Conservation (phyloP, 2,888 invertebrate genomes). For the Drosophila paramelanica region DNA sequence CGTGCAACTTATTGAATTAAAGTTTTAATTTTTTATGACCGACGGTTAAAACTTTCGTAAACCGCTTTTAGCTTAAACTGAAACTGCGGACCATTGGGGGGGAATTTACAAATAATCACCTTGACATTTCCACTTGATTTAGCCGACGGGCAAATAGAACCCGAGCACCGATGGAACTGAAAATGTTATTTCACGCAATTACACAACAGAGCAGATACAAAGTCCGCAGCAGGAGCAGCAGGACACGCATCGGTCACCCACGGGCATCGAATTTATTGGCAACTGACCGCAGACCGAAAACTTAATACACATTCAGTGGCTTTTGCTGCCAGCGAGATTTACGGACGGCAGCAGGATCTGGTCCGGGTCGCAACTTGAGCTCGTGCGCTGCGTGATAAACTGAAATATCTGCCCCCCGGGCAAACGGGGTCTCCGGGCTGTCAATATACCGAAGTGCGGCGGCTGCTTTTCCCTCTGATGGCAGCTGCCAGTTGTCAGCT, state of each 20-base stretch:
- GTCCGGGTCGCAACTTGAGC: slow-evolving; percentile 30
- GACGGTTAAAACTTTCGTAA: background rate
- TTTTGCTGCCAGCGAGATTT: slow-evolving; percentile 51
- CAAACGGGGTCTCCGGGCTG: slow-evolving; percentile 19
- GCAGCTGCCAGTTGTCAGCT: slow-evolving; percentile 27
- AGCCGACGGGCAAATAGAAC: slow-evolving; percentile 14
- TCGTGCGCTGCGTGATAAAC: slow-evolving; percentile 37
- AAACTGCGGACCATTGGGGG: slow-evolving; percentile 3
- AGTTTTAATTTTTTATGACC: slow-evolving; percentile 30
- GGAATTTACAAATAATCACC: slow-evolving; percentile 50
- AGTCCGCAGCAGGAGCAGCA: slow-evolving; percentile 8
- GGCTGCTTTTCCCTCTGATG: slow-evolving; percentile 8
- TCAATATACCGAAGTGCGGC: background rate
- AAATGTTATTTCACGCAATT: slow-evolving; percentile 49
- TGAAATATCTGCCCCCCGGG: slow-evolving; percentile 44
- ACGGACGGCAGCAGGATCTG: slow-evolving; percentile 24
- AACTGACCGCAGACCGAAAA: slow-evolving; percentile 58
- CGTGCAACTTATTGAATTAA: slow-evolving; percentile 29
- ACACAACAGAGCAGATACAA: slow-evolving; percentile 25
- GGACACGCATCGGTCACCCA: slow-evolving; percentile 35
- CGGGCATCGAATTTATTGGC: slow-evolving; percentile 65
- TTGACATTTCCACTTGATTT: slow-evolving; percentile 60
- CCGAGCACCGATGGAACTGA: slow-evolving; percentile 12
- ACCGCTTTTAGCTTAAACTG: background rate
- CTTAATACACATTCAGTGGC: slow-evolving; percentile 60